Conservation (phyloP, 2,113 vertebrate genomes). For the Anser cygnoides region DNA sequence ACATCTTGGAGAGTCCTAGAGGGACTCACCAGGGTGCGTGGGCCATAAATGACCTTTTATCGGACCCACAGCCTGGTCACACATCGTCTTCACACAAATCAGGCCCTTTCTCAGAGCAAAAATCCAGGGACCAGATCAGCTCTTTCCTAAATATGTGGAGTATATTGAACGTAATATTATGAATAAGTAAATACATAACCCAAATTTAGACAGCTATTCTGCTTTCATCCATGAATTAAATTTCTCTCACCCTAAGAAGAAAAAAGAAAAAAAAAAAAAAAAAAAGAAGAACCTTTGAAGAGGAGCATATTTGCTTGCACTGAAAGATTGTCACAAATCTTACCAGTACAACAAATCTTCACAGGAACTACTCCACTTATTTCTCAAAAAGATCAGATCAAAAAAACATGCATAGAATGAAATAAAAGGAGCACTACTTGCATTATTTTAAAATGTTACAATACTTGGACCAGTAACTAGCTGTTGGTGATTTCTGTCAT, state of each 20-base stretch:
- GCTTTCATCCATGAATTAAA: background rate
- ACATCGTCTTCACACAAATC: background rate
- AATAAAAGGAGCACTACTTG: background rate
- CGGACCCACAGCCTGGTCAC: background rate
- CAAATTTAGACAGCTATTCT: constrained; percentile 9
- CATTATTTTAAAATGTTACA: constrained; percentile 27
- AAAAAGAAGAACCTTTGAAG: background rate
- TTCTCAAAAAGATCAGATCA: background rate
- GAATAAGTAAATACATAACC: constrained; percentile 18
- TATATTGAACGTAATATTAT: background rate
- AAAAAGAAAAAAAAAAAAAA: background rate
- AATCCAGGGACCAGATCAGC: background rate
- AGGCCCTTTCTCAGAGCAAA: background rate
- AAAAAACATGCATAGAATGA: background rate
- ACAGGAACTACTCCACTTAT: background rate
- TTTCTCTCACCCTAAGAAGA: background rate
- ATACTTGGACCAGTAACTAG: background rate
- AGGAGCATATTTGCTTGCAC: background rate
- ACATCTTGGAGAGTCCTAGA: background rate
- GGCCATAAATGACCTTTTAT: background rate
- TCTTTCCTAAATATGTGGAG: background rate
- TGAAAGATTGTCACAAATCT: background rate
- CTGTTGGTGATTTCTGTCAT: constrained; percentile 31
- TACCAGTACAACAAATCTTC: background rate
- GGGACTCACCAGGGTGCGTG: background rate